A percentile compares a stretch with the other conserved stretches of the same genome.
Evolutionary conservation across 2,113 vertebrate genomes (phyloP).

Genomic region (Prochilodus magdalenae): DNA sequence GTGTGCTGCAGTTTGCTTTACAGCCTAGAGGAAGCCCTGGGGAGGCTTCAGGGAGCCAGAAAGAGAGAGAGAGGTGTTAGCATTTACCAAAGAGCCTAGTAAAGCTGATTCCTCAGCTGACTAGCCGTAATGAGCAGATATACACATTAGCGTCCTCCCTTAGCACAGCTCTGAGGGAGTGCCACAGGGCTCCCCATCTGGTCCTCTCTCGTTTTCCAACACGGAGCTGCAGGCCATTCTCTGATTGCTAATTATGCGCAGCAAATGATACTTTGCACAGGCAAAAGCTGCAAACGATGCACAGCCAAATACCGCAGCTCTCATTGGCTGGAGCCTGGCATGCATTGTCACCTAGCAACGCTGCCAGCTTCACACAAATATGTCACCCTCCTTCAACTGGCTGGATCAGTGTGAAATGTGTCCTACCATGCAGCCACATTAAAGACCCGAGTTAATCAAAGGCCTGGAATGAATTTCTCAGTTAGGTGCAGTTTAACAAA

Average conservation of each 20-base stretch:
- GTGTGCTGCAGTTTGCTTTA: conserved; percentile 56
- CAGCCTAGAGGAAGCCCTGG: conserved; percentile 48
- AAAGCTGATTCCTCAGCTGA: conserved; percentile 49
- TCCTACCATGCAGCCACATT: conserved; percentile 19
- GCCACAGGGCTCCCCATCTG: conserved; percentile 66
- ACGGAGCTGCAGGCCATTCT: conserved; percentile 56
- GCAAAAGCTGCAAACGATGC: conserved; percentile 61
- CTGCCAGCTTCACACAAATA: conserved; percentile 44
- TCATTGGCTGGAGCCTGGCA: conserved; percentile 46
- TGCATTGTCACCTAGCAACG: conserved; percentile 53
- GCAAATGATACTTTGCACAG: conserved; percentile 72
- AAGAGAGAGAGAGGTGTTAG: conserved; percentile 32
- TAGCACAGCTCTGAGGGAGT: conserved; percentile 54
- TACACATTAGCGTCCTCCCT: conserved; percentile 36
- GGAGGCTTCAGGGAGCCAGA: conserved; percentile 20
- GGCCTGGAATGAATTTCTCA: conserved; percentile 35
- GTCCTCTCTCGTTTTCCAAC: conserved; percentile 59
- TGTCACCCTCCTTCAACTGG: conserved; percentile 46
- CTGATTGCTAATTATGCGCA: conserved; percentile 75
- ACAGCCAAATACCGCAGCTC: conserved; percentile 64
- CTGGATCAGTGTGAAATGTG: conserved; percentile 32
- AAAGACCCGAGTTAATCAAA: conserved; percentile 38
- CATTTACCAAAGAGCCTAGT: conserved; percentile 44
- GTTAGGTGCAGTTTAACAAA: conserved; percentile 37
- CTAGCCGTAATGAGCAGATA: conserved; percentile 43